phyloP scores from a whole-genome alignment of 2,888 invertebrate species.

The Hydriomena furcata region DNA sequence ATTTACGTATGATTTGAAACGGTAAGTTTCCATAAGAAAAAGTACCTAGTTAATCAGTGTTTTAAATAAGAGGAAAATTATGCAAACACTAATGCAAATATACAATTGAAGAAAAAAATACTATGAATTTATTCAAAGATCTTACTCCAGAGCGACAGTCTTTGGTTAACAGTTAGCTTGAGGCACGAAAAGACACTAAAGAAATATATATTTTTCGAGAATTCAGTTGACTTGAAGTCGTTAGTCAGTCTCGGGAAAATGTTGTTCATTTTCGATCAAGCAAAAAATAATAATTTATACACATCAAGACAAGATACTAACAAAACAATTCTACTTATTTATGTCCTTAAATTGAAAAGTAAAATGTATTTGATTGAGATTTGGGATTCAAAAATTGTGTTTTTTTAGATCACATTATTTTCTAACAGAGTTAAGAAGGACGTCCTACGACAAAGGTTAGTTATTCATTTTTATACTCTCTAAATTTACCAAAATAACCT shows the following conservation, averaged over 20 bases:
- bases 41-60: conserved; percentile 1
- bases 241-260: conserved; percentile 63
- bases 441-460: neutral
- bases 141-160: conserved; percentile 46
- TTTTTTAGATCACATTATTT: neutral
- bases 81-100: conserved; percentile 7
- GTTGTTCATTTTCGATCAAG: conserved; percentile 50
- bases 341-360: conserved; percentile 19
- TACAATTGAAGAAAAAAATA: conserved; percentile 10
- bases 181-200: conserved; percentile 37
- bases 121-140: conserved; percentile 27
- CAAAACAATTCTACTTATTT: too few relatives aligned
- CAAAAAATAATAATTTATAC: conserved; percentile 46
- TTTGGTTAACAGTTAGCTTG: conserved; percentile 52
- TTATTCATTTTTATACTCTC: neutral
- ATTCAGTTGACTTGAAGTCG: conserved; percentile 46
- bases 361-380: conserved; percentile 32
- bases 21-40: neutral
- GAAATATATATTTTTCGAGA: conserved; percentile 38
- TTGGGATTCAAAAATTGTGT: conserved; percentile 14
- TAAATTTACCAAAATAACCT: too few relatives aligned
- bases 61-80: conserved; percentile 10
- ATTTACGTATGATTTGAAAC: conserved; percentile 9
- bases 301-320: conserved; percentile 40
- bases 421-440: conserved; percentile 3